Percentiles rank a stretch among this genome's conserved stretches.
Evolutionary conservation across 2,888 invertebrate genomes (phyloP).

Genomic region (Malacosoma neustria): DNA sequence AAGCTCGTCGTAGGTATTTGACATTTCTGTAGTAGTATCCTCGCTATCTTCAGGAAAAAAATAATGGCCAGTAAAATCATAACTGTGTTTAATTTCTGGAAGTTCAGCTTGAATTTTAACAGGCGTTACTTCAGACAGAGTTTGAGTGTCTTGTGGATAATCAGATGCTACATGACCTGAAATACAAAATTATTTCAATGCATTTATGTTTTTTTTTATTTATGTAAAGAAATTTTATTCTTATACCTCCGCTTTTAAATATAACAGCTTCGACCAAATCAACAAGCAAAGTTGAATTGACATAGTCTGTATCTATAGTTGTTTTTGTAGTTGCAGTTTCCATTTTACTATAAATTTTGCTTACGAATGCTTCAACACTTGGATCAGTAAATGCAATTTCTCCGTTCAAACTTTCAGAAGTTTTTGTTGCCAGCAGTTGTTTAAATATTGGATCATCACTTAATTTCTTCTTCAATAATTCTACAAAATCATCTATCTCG

Average conservation of each 20-base stretch:
- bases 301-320: constrained; percentile 30
- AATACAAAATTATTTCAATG: constrained; percentile 1
- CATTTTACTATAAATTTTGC: constrained; percentile 49
- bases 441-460: constrained; percentile 46
- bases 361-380: constrained; percentile 47
- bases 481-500: constrained; percentile 48
- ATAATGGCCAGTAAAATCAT: constrained; percentile 56
- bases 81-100: constrained; percentile 37
- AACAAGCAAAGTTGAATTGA: constrained; percentile 57
- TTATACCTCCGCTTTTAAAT: constrained; percentile 46
- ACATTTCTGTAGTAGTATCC: constrained; percentile 27
- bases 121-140: constrained; percentile 29
- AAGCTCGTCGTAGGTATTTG: constrained; percentile 44
- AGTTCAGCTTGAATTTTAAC: constrained; percentile 53
- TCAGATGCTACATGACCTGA: background rate
- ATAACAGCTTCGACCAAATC: constrained; percentile 65
- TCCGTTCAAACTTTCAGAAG: constrained; percentile 15
- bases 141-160: constrained; percentile 9
- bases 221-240: background rate
- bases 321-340: constrained; percentile 30
- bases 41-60: constrained; percentile 60
- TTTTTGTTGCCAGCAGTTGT: constrained; percentile 34
- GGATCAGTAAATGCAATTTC: constrained; percentile 38
- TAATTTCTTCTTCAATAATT: constrained; percentile 50
- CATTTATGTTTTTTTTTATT: background rate